A percentile compares a stretch with the other conserved stretches of the same genome.
Conservation (phyloP, 1,140 invertebrate genomes). For the Eupristina koningsbergeri region DNA sequence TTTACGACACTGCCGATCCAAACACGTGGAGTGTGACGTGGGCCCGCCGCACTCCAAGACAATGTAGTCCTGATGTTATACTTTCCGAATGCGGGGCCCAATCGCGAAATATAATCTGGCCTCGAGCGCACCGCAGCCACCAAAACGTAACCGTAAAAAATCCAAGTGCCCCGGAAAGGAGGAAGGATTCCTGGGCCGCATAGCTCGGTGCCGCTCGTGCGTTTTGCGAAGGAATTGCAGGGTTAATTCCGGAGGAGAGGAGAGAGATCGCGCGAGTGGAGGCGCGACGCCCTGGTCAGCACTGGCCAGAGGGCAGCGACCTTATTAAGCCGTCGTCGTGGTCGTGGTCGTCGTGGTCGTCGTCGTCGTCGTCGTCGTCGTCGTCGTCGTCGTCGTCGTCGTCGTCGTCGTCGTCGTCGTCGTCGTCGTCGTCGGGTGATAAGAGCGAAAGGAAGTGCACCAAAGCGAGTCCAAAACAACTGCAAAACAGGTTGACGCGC, state of each 20-base stretch:
- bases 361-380: too few species aligned
- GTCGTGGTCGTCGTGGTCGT: too few species aligned
- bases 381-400: too few species aligned
- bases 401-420: too few species aligned
- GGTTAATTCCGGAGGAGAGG: too few species aligned
- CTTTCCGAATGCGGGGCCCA: neutral
- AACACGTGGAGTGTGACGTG: neutral
- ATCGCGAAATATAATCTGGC: neutral
- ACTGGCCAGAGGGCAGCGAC: neutral
- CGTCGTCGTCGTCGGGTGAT: too few species aligned
- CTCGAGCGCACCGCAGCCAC: neutral
- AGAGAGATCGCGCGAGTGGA: too few species aligned
- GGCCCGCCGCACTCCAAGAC: neutral
- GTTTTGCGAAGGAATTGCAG: neutral
- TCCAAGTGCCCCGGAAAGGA: neutral
- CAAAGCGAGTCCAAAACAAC: neutral
- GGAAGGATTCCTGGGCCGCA: too few species aligned
- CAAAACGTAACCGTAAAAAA: neutral
- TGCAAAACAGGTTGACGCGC: constrained; percentile 36
- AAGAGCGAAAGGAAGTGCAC: too few species aligned
- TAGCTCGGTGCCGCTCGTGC: too few species aligned
- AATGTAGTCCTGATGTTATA: neutral
- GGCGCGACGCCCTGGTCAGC: neutral
- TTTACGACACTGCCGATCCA: neutral
- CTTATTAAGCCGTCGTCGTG: too few species aligned